Evolutionary conservation across 30 jellyfish, hydroid and myxozoan species (phyloP).

Genomic region (Cassiopea andromeda): DNA sequence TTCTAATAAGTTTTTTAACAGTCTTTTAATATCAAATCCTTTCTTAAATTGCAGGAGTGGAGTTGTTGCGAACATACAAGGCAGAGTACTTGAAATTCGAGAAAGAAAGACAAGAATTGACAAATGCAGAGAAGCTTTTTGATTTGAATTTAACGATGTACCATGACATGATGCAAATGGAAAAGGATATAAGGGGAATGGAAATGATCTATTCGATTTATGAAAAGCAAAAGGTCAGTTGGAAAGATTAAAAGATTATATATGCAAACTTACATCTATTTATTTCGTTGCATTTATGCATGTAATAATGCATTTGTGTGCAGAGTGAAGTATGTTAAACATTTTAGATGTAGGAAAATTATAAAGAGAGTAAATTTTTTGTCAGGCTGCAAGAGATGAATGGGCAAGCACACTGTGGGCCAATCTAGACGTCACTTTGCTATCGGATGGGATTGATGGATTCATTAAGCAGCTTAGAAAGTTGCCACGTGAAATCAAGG

Average conservation of each 20-base stretch:
- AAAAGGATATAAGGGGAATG: constrained; percentile 86
- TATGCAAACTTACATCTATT: neutral
- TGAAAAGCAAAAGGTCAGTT: constrained; percentile 79
- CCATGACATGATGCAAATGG: constrained; percentile 86
- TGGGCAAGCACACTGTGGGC: constrained; percentile 98
- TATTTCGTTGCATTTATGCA: neutral
- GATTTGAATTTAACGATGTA: constrained; percentile 89
- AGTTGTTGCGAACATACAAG: constrained; percentile 60
- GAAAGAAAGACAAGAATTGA: constrained; percentile 87
- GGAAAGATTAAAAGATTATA: no score
- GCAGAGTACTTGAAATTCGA: constrained; percentile 76
- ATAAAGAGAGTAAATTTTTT: neutral
- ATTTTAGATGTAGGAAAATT: neutral
- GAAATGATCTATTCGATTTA: constrained; percentile 77
- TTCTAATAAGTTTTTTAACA: no score
- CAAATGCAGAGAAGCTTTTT: constrained; percentile 90
- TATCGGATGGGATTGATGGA: constrained; percentile 89
- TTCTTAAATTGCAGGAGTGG: constrained; percentile 61
- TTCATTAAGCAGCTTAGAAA: constrained; percentile 73
- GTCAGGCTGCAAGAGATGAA: constrained; percentile 90
- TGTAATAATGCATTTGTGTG: neutral
- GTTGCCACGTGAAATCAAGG: constrained; percentile 88
- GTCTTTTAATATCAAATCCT: neutral
- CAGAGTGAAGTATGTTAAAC: no score
- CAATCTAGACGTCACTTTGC: constrained; percentile 80